Conservation (phyloP, 2,888 invertebrate genomes). For the Hirtodrosophila histrioides region DNA sequence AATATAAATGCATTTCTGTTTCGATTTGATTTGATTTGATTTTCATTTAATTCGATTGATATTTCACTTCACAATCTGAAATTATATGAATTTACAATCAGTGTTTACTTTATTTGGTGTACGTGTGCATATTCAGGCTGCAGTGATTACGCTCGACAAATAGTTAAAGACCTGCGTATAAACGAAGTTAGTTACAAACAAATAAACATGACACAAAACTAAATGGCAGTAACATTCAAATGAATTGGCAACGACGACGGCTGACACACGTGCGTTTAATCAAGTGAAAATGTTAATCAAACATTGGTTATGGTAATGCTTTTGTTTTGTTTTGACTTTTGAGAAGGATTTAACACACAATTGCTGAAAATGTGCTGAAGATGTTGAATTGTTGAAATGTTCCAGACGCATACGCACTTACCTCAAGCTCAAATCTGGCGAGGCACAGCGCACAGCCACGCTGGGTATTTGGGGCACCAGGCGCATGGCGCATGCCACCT, state of each 20-base stretch:
- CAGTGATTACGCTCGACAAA: constrained; percentile 36
- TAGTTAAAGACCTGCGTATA: constrained; percentile 7
- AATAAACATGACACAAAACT: constrained; percentile 24
- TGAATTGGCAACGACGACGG: constrained; percentile 6
- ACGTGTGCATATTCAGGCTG: constrained; percentile 25
- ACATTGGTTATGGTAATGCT: constrained; percentile 44
- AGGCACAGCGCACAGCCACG: constrained; percentile 94
- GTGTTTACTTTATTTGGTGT: not conserved
- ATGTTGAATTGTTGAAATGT: constrained; percentile 16
- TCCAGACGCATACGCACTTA: constrained; percentile 82
- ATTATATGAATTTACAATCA: too few relatives aligned
- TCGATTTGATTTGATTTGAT: constrained; percentile 8
- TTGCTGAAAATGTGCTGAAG: constrained; percentile 17
- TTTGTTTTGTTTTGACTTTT: constrained; percentile 25
- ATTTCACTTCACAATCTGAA: too few relatives aligned
- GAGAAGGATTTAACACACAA: constrained; percentile 6
- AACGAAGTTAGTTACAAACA: constrained; percentile 29
- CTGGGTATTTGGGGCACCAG: constrained; percentile 96
- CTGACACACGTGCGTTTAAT: constrained; percentile 40
- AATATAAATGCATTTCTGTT: constrained; percentile 1
- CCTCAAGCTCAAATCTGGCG: constrained; percentile 96
- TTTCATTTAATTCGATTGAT: not conserved
- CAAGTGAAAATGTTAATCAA: constrained; percentile 59
- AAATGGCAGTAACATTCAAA: constrained; percentile 30
- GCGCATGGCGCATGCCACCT: constrained; percentile 97